Conservation (phyloP, 1,140 invertebrate genomes). For the Thalassaphorura encarpata region DNA sequence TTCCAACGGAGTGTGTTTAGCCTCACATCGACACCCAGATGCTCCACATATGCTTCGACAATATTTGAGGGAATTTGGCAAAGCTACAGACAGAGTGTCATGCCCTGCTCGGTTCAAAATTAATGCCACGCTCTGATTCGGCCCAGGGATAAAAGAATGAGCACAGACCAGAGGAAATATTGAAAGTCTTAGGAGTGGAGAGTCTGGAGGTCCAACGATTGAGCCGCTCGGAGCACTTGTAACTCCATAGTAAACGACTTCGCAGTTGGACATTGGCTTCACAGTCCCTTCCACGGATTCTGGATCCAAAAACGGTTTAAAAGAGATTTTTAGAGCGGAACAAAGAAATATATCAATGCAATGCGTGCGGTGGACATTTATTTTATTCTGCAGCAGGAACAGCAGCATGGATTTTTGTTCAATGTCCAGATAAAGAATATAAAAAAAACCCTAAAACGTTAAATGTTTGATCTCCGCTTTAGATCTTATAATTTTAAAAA, state of each 20-base stretch:
- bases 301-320: no score
- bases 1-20: slow-evolving; percentile 45
- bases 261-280: slow-evolving; percentile 58
- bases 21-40: slow-evolving; percentile 50
- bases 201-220: slow-evolving; percentile 24
- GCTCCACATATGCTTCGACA: slow-evolving; percentile 24
- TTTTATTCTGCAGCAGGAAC: no score
- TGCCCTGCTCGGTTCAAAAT: slow-evolving; percentile 36
- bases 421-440: no score
- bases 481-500: no score
- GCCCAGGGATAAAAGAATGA: slow-evolving; percentile 56
- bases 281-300: slow-evolving; percentile 61
- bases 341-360: no score
- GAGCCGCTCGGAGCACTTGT: slow-evolving; percentile 50
- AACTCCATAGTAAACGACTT: slow-evolving; percentile 59
- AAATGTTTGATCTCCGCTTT: no score
- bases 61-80: slow-evolving; percentile 26
- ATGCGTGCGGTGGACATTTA: no score
- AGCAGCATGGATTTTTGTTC: no score
- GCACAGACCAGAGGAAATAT: slow-evolving; percentile 49
- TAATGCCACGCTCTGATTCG: slow-evolving; percentile 58
- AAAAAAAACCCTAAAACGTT: no score
- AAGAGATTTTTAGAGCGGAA: no score
- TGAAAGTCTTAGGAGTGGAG: slow-evolving; percentile 21
- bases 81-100: slow-evolving; percentile 17